Base-by-base conservation (phyloP, 2,888 invertebrate species). In the Melinopterus prodromus region DNA sequence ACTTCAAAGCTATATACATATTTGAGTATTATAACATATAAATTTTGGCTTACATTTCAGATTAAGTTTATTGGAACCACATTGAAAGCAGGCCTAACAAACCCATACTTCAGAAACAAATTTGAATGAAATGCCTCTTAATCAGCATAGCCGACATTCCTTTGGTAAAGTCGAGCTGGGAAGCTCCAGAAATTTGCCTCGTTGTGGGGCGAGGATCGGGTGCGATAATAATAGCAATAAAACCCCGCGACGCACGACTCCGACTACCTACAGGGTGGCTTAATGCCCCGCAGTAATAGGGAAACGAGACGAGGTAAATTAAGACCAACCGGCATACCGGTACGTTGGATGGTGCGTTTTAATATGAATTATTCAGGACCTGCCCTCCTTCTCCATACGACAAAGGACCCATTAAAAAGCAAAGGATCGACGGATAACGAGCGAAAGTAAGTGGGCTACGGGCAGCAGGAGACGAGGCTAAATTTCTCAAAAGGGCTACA, bases 301-400 rank as follows among this genome's bases (percentile, higher is more conserved):
- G 53, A 53, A 53, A 53, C 53, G 53, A 53, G 53, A 53, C 53
- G 53, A 53, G 53, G 53, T 53, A 53, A 53, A 53, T 53, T 53
- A 53, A 53, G 53, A 53, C 53, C 53, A 53, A 7, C 53, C 9
- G 5, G 53, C 7, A 4, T 12, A 7, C 26, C 26, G 26, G 53
- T 53, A 53, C 53, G 53, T 12, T 53, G 53, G 53, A 53, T 53
- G 53, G 53, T 53, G 53, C 53, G 53, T 53, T 53, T 53, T 53
- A 53, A 53, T 53, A 53, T 53, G 53, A 53, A 53, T 53, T 53
- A 53, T 53, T 53, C 53, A 53, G 53, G 53, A 53, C 53, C 53
- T 53, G 7, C 26, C 53, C 12, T 53, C 53, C 9, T 53, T 12
- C 53, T 53, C 53, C 53, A 53, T 53, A 12, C 53, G 53, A 53